Base-by-base conservation (phyloP, 2,797 vertebrate genomes). In the Distichodus sexfasciatus region DNA sequence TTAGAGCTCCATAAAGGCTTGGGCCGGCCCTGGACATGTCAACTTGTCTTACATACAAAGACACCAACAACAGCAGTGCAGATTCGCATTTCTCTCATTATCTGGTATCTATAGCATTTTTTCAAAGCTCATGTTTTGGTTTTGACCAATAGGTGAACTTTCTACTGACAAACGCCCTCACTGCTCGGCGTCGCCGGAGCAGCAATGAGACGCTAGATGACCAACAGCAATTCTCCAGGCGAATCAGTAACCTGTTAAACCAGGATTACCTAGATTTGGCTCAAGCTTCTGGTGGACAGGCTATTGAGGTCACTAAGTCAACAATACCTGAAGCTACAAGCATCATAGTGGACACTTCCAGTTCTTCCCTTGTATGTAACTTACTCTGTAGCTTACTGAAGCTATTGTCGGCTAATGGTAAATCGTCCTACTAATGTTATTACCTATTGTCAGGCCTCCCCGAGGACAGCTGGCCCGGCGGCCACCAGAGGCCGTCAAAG, bases 201-300 rank as follows among this genome's bases (percentile, higher is more conserved):
- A 14, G 17, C 6, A 15, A 9, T 8, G 0, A 0, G 3, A 5
- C 6, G 0, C 40, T 17, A 1, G 26, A 17, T 4, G 46, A 1
- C 8, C 19, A 26, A 9, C 43, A 29, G 23, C 3, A 6, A 7
- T 1, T 59, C 17, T 51, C 8, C 1, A 60, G 1, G 2, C 64
- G 38, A 11, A 66, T 84, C 0, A 0, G 26, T 3, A 54, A 59
- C 36, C 4, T 10, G 11, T 44, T 8, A 0, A 29, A 6, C 3
- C 66, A 85, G 71, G 35, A 89, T 29, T 91, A 90, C 80, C 72
- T 58, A 48, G 78, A 87, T 1, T 31, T 92, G 28, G 79, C 89
- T 66, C 79, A 79, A 66, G 60, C 68, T 0, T 89, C 90, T 28
- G 90, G 90, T 17, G 90, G 89, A 4, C 79, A 72, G 44, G 72